Conservation (phyloP, 2,113 vertebrate genomes). For the Pycnonotus jocosus region DNA sequence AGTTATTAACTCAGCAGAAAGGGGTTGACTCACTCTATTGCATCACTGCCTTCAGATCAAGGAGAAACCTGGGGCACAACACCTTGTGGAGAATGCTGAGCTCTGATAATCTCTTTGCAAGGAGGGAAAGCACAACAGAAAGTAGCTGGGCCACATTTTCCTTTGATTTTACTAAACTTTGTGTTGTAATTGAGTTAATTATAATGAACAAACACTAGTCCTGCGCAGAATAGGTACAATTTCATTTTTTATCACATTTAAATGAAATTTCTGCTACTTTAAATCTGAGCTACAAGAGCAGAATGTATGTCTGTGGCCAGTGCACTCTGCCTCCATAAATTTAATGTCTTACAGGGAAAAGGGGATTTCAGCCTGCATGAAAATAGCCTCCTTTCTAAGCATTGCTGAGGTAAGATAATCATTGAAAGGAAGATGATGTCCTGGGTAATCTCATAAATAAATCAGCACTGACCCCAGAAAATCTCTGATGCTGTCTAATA, state of each 20-base stretch:
- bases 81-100: background rate
- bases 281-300: background rate
- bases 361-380: background rate
- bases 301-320: background rate
- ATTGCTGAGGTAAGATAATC: slow-evolving; percentile 9
- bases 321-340: background rate
- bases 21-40: background rate
- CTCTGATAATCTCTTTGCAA: background rate
- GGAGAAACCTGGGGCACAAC: background rate
- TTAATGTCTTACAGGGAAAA: background rate
- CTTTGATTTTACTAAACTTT: background rate
- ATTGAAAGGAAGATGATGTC: background rate
- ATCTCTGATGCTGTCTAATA: background rate
- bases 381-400: slow-evolving; percentile 4
- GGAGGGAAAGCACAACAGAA: background rate
- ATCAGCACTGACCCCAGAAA: background rate
- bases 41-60: background rate
- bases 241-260: background rate
- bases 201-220: background rate
- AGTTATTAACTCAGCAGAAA: background rate
- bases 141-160: background rate
- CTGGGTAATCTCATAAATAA: slow-evolving; percentile 26
- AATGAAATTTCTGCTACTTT: background rate
- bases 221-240: background rate
- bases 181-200: background rate